A percentile compares a stretch with the other conserved stretches of the same genome.
phyloP scores from a whole-genome alignment of 2,888 invertebrate species.

The Rotaria socialis region DNA sequence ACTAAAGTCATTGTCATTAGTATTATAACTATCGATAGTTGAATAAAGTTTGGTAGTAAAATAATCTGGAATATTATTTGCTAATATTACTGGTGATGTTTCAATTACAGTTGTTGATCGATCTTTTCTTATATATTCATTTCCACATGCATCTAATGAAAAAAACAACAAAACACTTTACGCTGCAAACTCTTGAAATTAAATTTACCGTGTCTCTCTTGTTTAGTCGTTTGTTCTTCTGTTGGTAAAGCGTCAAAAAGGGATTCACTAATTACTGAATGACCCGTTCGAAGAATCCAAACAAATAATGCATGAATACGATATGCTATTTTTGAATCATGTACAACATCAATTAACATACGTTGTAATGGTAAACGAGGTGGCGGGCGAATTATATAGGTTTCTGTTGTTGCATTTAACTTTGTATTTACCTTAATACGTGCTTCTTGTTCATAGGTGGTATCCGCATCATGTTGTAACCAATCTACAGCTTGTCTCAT shows the following conservation, averaged over 20 bases:
- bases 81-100: too few species aligned
- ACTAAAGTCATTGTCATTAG: not conserved
- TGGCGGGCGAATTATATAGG: not conserved
- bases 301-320: constrained; percentile 4
- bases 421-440: not conserved
- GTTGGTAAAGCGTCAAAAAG: not conserved
- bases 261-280: not conserved
- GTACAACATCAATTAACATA: not conserved
- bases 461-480: constrained; percentile 9
- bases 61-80: too few species aligned
- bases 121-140: not conserved
- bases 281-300: not conserved
- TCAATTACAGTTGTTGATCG: not conserved
- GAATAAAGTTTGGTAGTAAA: too few species aligned
- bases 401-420: not conserved
- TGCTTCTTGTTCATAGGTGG: not conserved
- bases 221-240: not conserved
- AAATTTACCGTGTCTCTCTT: not conserved
- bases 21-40: not conserved
- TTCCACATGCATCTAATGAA: not conserved
- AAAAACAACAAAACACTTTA: not conserved
- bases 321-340: not conserved
- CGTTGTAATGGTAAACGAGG: not conserved
- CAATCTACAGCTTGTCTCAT: not conserved
- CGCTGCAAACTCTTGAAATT: not conserved